phyloP scores from a whole-genome alignment of 2,888 invertebrate genomes.

The Megalurothrips usitatus region DNA sequence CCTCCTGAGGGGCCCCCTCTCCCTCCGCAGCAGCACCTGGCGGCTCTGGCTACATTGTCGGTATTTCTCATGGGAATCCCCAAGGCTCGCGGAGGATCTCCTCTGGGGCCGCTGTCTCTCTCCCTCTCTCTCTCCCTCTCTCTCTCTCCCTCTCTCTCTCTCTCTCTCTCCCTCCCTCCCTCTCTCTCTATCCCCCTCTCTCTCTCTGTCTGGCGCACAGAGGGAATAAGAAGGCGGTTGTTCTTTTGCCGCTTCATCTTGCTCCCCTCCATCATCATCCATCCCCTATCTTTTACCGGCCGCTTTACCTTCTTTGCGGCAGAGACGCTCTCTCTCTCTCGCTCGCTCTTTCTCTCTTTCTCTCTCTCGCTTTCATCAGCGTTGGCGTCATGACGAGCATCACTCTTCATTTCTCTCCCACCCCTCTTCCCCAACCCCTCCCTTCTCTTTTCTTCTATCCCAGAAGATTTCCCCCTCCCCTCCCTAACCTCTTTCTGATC shows the following conservation, averaged over 20 bases:
- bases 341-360: no score
- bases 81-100: no score
- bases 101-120: no score
- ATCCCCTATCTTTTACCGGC: not conserved
- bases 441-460: not conserved
- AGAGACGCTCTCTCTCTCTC: no score
- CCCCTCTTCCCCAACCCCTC: not conserved
- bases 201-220: no score
- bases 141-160: not conserved
- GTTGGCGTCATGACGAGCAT: not conserved
- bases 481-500: not conserved
- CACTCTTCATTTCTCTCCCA: not conserved
- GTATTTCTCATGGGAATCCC: no score
- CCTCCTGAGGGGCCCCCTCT: no score
- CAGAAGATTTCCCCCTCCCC: not conserved
- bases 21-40: no score
- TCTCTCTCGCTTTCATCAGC: not conserved
- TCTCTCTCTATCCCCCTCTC: not conserved
- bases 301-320: not conserved
- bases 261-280: not conserved
- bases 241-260: not conserved
- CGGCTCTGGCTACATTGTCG: no score
- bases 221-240: no score
- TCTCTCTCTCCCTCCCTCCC: not conserved
- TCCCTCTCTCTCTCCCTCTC: not conserved